Percentiles rank a stretch among this genome's conserved stretches.
Conservation (phyloP, 2,113 vertebrate genomes). For the Barnardius zonarius region DNA sequence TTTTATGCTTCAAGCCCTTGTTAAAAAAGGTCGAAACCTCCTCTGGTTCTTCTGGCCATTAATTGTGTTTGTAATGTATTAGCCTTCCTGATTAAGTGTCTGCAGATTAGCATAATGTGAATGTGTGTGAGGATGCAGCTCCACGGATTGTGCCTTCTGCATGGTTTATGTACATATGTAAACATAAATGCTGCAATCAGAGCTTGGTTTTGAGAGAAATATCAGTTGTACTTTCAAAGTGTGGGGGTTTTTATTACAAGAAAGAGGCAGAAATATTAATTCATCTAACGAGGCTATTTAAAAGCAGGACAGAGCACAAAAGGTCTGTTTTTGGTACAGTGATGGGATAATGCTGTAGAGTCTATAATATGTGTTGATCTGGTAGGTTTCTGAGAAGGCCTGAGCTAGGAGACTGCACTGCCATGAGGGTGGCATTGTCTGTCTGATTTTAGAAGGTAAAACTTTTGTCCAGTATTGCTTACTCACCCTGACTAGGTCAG, state of each 20-base stretch:
- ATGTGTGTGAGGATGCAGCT: not conserved
- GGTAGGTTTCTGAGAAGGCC: slow-evolving; percentile 6
- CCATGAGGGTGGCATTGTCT: not conserved
- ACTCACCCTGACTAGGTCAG: not conserved
- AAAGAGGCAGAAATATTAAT: not conserved
- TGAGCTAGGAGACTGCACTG: slow-evolving; percentile 5
- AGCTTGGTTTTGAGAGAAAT: not conserved
- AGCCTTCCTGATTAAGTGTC: slow-evolving; percentile 44
- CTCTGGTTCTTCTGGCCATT: slow-evolving; percentile 25
- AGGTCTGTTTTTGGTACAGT: slow-evolving; percentile 2
- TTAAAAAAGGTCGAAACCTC: slow-evolving; percentile 46
- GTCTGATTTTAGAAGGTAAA: slow-evolving; percentile 61
- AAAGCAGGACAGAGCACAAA: slow-evolving; percentile 42
- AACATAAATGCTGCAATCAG: not conserved
- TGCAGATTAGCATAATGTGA: slow-evolving; percentile 15
- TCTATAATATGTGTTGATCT: slow-evolving; percentile 45
- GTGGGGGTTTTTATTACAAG: not conserved
- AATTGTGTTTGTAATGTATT: slow-evolving; percentile 55
- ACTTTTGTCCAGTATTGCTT: not conserved
- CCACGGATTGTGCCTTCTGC: not conserved
- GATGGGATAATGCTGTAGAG: slow-evolving; percentile 50
- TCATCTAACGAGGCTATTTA: slow-evolving; percentile 17
- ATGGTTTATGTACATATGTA: not conserved
- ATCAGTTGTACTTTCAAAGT: not conserved
- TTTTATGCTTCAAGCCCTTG: slow-evolving; percentile 49